Conservation (phyloP, 2,888 invertebrate genomes). For the Aspidiotus rigidus region DNA sequence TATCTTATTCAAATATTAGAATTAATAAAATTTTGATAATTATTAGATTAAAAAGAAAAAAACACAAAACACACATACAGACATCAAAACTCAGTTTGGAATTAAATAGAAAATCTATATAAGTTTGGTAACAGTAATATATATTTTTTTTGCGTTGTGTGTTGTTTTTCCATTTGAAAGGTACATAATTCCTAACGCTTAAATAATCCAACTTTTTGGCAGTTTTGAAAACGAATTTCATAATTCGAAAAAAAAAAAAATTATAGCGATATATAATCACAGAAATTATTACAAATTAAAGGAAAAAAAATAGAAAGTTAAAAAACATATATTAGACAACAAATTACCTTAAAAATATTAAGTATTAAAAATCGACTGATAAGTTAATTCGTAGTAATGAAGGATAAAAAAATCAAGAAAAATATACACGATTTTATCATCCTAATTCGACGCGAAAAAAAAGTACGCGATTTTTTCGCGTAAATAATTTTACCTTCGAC, state of each 20-base stretch:
- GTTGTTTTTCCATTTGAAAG: slow-evolving; percentile 1
- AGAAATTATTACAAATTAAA: slow-evolving; percentile 20
- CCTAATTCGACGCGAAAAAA: neutral
- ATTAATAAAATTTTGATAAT: slow-evolving; percentile 31
- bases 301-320: slow-evolving; percentile 31
- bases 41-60: slow-evolving; percentile 16
- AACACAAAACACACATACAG: slow-evolving; percentile 5
- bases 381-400: slow-evolving; percentile 15
- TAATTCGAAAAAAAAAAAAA: slow-evolving; percentile 6
- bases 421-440: neutral
- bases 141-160: neutral
- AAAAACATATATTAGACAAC: slow-evolving; percentile 21
- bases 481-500: neutral
- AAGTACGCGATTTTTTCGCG: neutral
- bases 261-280: slow-evolving; percentile 22
- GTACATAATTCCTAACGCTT: slow-evolving; percentile 3
- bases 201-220: slow-evolving; percentile 25
- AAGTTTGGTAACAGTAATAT: slow-evolving; percentile 14
- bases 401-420: neutral
- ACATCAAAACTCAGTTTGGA: slow-evolving; percentile 13
- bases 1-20: slow-evolving; percentile 19
- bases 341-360: slow-evolving; percentile 23
- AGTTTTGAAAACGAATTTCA: slow-evolving; percentile 22
- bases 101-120: neutral
- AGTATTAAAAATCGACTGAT: slow-evolving; percentile 32